phyloP scores from a whole-genome alignment of 2,113 vertebrate species.

The Cinclus cinclus region DNA sequence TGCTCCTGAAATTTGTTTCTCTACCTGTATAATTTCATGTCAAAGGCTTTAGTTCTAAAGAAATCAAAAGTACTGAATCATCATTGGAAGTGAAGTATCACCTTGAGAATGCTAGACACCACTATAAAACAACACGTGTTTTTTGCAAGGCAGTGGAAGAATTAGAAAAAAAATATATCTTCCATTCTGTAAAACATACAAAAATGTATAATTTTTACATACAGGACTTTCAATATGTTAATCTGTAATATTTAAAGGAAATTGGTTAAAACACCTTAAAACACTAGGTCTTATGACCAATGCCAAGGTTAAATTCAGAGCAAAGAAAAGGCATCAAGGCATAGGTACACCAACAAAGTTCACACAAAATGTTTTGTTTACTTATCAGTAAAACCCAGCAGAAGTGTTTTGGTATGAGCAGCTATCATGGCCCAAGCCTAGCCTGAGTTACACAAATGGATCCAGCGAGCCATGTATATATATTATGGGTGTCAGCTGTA shows the following conservation, averaged over 20 bases:
- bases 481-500: neutral
- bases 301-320: neutral
- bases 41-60: slow-evolving; percentile 33
- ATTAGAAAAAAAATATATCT: neutral
- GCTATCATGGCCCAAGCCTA: neutral
- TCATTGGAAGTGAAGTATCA: slow-evolving; percentile 1
- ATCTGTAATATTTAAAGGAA: neutral
- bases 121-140: neutral
- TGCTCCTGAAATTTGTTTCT: neutral
- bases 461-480: neutral
- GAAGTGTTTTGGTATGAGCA: neutral
- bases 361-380: neutral
- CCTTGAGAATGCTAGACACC: neutral
- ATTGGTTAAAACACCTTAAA: neutral
- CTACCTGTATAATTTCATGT: neutral
- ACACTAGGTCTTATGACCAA: neutral
- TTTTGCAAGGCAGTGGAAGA: neutral
- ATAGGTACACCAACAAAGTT: neutral
- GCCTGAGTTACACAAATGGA: neutral
- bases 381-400: neutral
- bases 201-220: neutral
- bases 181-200: neutral
- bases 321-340: neutral
- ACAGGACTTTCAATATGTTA: neutral
- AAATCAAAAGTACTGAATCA: slow-evolving; percentile 17